Evolutionary conservation across 2,113 vertebrate species (phyloP).

Genomic region (Echinops telfairi): DNA sequence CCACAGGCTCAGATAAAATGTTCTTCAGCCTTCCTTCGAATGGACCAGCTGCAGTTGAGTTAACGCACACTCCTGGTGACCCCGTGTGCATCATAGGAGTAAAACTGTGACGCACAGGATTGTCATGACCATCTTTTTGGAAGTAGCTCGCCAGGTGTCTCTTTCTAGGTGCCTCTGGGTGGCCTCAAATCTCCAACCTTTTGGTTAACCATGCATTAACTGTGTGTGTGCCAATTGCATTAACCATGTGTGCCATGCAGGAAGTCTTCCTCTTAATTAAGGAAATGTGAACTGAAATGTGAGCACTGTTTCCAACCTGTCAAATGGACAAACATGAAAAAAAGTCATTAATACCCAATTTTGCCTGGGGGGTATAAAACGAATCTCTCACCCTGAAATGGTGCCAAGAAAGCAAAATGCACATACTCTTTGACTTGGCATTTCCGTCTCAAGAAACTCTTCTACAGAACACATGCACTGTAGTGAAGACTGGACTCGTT

Average conservation of each 20-base stretch:
- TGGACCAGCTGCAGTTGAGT: background rate
- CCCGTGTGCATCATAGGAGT: background rate
- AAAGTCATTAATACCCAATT: slow-evolving; percentile 44
- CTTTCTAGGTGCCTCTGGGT: background rate
- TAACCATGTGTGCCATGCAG: background rate
- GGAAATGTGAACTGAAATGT: background rate
- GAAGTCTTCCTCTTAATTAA: background rate
- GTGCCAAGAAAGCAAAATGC: slow-evolving; percentile 50
- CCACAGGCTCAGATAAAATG: background rate
- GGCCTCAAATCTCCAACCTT: background rate
- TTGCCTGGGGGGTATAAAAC: background rate
- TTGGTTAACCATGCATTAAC: background rate
- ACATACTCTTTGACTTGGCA: background rate
- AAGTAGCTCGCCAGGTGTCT: background rate
- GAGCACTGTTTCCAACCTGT: background rate
- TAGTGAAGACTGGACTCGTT: background rate
- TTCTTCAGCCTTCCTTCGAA: background rate
- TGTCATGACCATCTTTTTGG: background rate
- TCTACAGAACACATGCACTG: background rate
- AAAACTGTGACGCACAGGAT: background rate
- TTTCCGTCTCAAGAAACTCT: slow-evolving; percentile 38
- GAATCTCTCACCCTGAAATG: background rate
- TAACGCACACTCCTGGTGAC: background rate
- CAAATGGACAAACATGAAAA: slow-evolving; percentile 38
- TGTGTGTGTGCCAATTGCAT: background rate